phyloP scores from a whole-genome alignment of 2,113 vertebrate species.

The Morone chrysops region DNA sequence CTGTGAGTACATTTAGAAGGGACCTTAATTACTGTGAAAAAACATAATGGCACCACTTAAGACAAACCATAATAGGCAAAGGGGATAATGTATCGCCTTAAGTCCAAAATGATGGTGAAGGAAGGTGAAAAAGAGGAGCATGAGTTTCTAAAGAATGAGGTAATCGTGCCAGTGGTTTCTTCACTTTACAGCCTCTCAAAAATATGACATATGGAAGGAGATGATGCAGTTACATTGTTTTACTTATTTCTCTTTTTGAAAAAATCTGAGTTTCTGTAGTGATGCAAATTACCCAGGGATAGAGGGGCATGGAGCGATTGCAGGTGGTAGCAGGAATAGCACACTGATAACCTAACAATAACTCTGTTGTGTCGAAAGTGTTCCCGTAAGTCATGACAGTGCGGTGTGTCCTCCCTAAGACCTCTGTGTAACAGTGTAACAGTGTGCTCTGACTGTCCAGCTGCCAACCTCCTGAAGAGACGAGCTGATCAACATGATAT shows the following conservation, averaged over 20 bases:
- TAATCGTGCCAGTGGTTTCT: background rate
- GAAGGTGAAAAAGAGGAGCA: background rate
- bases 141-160: background rate
- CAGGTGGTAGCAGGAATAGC: background rate
- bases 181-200: too few relatives aligned
- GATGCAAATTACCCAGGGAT: background rate
- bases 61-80: background rate
- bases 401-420: too few relatives aligned
- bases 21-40: slow-evolving; percentile 4
- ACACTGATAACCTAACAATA: too few relatives aligned
- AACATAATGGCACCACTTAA: background rate
- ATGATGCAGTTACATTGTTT: background rate
- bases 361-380: too few relatives aligned
- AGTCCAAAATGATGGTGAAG: background rate
- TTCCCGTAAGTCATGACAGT: too few relatives aligned
- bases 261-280: background rate
- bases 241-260: background rate
- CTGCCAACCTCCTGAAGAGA: background rate
- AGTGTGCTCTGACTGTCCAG: background rate
- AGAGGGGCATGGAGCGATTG: background rate
- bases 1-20: background rate
- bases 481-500: background rate
- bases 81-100: background rate
- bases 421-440: background rate
- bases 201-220: too few relatives aligned